Percentiles rank a stretch among this genome's conserved stretches.
Conservation (phyloP, 1,140 invertebrate genomes). For the Saxidomus purpurata region DNA sequence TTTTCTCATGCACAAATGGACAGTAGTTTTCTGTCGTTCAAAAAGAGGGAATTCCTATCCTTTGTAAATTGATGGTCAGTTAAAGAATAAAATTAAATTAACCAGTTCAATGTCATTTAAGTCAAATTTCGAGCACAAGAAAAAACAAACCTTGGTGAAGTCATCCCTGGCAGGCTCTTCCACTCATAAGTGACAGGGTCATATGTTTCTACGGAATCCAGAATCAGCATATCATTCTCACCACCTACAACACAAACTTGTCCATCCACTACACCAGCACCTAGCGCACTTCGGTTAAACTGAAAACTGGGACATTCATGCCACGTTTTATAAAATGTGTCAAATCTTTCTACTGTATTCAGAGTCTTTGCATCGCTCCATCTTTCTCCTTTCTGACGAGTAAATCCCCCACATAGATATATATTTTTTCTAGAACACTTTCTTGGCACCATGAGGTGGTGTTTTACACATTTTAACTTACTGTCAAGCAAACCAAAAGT, state of each 20-base stretch:
- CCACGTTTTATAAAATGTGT: constrained; percentile 75
- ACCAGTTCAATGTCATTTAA: too few relatives aligned
- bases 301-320: constrained; percentile 66
- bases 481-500: constrained; percentile 16
- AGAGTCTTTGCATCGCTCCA: constrained; percentile 80
- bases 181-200: constrained; percentile 91
- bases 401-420: constrained; percentile 78
- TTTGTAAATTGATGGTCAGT: too few relatives aligned
- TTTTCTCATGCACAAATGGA: too few relatives aligned
- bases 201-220: constrained; percentile 95
- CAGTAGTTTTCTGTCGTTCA: too few relatives aligned
- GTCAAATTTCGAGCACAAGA: too few relatives aligned
- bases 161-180: constrained; percentile 91
- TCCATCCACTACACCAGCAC: constrained; percentile 70
- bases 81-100: too few relatives aligned
- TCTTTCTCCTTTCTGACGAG: constrained; percentile 84
- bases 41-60: too few relatives aligned
- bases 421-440: constrained; percentile 88
- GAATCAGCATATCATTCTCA: constrained; percentile 93
- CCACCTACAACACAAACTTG: constrained; percentile 78
- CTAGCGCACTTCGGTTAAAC: constrained; percentile 75
- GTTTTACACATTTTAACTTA: constrained; percentile 27
- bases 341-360: constrained; percentile 75
- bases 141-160: constrained; percentile 89
- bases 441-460: constrained; percentile 66